Conservation (phyloP, 2,888 invertebrate species). For the Nomada lathburiana region DNA sequence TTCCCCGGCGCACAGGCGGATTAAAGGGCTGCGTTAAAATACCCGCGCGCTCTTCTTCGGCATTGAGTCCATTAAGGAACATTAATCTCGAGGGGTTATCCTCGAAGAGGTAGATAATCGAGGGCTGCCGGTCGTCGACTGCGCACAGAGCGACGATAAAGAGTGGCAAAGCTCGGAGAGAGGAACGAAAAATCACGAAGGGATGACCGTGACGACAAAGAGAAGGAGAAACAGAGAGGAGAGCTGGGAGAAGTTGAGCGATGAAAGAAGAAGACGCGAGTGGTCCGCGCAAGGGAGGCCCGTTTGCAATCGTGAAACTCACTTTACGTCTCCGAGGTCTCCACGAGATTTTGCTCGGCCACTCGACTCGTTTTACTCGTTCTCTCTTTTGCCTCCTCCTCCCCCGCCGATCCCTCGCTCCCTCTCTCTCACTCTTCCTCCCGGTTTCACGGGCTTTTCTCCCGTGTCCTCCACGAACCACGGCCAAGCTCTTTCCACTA, state of each 20-base stretch:
- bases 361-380: conserved; percentile 76
- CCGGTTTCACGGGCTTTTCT: conserved; percentile 30
- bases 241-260: conserved; percentile 6
- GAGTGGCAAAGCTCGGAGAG: conserved; percentile 59
- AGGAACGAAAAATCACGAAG: conserved; percentile 27
- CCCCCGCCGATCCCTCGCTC: conserved; percentile 9
- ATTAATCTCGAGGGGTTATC: conserved; percentile 71
- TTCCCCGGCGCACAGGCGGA: conserved; percentile 32
- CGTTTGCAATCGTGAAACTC: conserved; percentile 75
- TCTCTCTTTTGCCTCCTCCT: conserved; percentile 50
- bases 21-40: conserved; percentile 63
- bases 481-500: conserved; percentile 62
- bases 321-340: conserved; percentile 69
- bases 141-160: conserved; percentile 66
- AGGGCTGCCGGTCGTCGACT: conserved; percentile 50
- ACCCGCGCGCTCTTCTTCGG: conserved; percentile 50
- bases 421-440: conserved; percentile 20
- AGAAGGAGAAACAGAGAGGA: conserved; percentile 13
- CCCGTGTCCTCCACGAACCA: conserved; percentile 37
- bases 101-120: conserved; percentile 63
- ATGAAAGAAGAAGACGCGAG: conserved; percentile 16
- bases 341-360: conserved; percentile 73
- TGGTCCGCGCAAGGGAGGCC: conserved; percentile 42
- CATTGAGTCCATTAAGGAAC: conserved; percentile 71
- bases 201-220: conserved; percentile 21